Percentiles rank a stretch among this genome's conserved stretches.
Evolutionary conservation across 1,140 invertebrate species (phyloP).

Genomic region (Sinonovacula constricta): DNA sequence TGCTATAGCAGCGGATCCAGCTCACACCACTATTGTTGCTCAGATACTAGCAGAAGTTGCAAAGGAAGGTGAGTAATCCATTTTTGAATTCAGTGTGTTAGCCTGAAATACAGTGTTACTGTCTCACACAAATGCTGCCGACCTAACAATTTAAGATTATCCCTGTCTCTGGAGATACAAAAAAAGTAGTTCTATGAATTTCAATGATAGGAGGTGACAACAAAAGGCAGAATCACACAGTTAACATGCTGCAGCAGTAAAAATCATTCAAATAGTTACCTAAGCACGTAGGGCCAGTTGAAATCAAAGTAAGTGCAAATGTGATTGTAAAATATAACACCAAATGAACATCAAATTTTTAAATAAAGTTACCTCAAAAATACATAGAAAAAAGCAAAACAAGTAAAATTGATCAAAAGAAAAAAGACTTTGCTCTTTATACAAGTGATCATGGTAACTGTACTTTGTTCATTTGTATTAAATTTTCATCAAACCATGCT

Average conservation of each 20-base stretch:
- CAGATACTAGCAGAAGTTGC: conserved; percentile 76
- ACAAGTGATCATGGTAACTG: not conserved
- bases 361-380: too few relatives aligned
- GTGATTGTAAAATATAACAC: too few relatives aligned
- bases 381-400: too few relatives aligned
- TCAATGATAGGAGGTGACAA: not conserved
- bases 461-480: not conserved
- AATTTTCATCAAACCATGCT: not conserved
- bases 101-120: not conserved
- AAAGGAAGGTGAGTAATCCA: conserved; percentile 72
- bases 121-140: not conserved
- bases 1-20: conserved; percentile 43
- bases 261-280: too few relatives aligned
- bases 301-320: too few relatives aligned
- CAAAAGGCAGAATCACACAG: too few relatives aligned
- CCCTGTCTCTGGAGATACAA: not conserved
- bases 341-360: too few relatives aligned
- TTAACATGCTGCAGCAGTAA: too few relatives aligned
- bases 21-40: conserved; percentile 60
- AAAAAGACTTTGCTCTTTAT: not conserved
- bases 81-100: not conserved
- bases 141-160: not conserved
- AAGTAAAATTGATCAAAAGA: not conserved
- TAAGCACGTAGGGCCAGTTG: too few relatives aligned
- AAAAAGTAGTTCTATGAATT: not conserved